These are phyloP conservation scores for Vespertilio murinus DNA, from an alignment of 2,797 vertebrate genomes.

Conservation along the genomic window DNA sequence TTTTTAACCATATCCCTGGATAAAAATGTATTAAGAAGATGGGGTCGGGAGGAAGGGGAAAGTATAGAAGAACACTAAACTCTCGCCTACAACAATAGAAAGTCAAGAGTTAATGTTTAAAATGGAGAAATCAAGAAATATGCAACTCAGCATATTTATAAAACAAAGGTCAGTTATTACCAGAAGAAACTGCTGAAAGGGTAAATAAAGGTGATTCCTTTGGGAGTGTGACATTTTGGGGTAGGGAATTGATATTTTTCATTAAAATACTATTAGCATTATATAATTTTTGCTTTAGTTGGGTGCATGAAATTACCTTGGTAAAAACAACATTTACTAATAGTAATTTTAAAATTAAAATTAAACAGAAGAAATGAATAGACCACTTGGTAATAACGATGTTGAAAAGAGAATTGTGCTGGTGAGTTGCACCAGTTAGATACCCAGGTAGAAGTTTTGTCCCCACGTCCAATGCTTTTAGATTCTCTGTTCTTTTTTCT, in stretches of 20 bases:
- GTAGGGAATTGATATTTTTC: background rate
- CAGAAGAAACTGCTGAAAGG: background rate
- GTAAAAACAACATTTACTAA: background rate
- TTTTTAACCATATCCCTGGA: background rate
- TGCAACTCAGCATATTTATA: background rate
- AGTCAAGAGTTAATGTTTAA: background rate
- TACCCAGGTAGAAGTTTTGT: background rate
- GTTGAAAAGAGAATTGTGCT: background rate
- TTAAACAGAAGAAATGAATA: background rate
- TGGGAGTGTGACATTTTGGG: background rate
- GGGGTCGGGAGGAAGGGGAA: background rate
- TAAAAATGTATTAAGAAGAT: background rate
- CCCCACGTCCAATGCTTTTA: background rate
- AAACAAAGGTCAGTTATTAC: background rate
- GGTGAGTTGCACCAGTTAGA: background rate
- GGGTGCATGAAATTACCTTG: background rate
- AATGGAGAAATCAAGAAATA: background rate
- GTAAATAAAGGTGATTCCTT: background rate
- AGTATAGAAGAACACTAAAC: background rate
- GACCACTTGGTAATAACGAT: background rate
- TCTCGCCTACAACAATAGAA: background rate
- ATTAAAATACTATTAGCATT: background rate
- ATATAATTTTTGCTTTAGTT: background rate
- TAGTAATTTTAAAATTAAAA: background rate
- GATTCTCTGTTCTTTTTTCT: background rate